Base-by-base conservation (phyloP, 2,797 vertebrate species). In the Merluccius polli region DNA sequence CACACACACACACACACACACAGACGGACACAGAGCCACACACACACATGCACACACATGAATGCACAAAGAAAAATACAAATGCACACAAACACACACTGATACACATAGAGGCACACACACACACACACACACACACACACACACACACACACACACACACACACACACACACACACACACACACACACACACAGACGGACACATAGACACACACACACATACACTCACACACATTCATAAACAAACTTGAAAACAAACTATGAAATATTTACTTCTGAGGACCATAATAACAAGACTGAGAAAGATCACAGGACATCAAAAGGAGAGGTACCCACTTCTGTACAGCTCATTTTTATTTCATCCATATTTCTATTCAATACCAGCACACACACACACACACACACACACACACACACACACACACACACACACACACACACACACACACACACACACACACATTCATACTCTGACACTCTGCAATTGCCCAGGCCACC, bases 401-500 rank as follows among this genome's bases (percentile, higher is more conserved):
- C 35, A 29, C 44, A 24, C 29, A 75, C 68, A 35, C 68, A 70
- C 48, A 74, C 33, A 68, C 31, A 52, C 16, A 52, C 32, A 63
- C 70, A 73, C 72, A 73, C 29, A 32, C 29, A 73, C 72, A 24
- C 67, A 65, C 74, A 77, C 76, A 77, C 48, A 70, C 65, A 71
- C 74, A 72, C 31, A n/a, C 36, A 52, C 12, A 32, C 63, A 35
- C 21, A 31, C 69, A 65, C n/a, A 65, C 5, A 29, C 33, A 67
- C 12, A 38, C n/a, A 71, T 36, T 73, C 67, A 48, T 29, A 75
- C 89, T 73, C 31, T 35, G 71, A 52, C 48, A 52, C 79, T 86
- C 87, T 1, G 70, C 84, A 83, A 82, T 73, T 83, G 82, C 81
- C 77, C 82, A 84, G 90, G 87, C 86, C 85, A 86, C 82, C 77